Evolutionary conservation across 2,888 invertebrate genomes (phyloP), one percentile per base, ranked within the genome.

Genomic region (Pollenia griseotomentosa): DNA sequence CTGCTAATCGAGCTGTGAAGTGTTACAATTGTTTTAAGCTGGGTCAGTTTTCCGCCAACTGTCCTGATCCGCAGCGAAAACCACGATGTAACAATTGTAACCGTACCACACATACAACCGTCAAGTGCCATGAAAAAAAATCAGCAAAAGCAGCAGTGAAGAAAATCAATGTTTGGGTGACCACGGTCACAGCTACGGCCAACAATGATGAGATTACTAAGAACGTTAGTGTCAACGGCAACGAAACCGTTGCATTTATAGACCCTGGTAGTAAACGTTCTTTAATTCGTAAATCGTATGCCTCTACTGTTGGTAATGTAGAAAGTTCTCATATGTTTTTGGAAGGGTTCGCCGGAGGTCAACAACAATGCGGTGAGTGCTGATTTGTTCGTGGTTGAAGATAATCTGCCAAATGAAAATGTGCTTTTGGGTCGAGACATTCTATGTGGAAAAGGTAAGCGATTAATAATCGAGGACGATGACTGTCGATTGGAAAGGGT

Each of bases 361-460:
- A 46, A 68, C 9, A 14, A 42, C 7, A 71, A 40, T 71, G 10
- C n/a, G 2, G 6, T 57, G 9, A 66, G 46, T 12, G n/a, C n/a
- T 16, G 80, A 83, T 53, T 16, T 87, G 51, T 48, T 87, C 4
- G 42, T 88, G 5, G 83, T 87, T 11, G 77, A 83, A 14, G 83
- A 88, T 40, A 9, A 87, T 46, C 44, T 78, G 14, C 19, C 83
- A 5, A 61, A 42, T 40, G 79, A 83, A 11, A 73, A 80, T 10
- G 51, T 86, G 11, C 63, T 83, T 14, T 57, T 86, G n/a, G 86
- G 77, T 40, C 46, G 71, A 53, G 75, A 86, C 55, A 70, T 75
- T 53, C 46, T 86, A 10, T 88, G 81, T 23, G 68, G 75, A 44
- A 44, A 82, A 19, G 88, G 84, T 23, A 83, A 53, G 44, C 83